Evolutionary conservation across 2,113 vertebrate genomes (phyloP).

Genomic region (Myotis davidii): DNA sequence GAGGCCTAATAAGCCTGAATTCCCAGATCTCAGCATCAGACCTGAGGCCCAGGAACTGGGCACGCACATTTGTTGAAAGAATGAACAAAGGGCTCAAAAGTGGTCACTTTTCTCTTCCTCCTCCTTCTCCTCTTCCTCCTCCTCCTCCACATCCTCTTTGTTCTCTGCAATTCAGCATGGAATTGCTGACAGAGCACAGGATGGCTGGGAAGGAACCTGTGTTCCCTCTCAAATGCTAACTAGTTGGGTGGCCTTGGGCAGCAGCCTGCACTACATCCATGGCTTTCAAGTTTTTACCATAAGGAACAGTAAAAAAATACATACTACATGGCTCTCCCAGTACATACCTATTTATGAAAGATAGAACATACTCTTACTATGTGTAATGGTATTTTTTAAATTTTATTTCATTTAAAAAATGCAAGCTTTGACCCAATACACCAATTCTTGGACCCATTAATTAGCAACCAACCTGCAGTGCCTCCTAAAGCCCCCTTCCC

Average conservation of each 20-base stretch:
- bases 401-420: neutral
- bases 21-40: neutral
- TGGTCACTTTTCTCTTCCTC: neutral
- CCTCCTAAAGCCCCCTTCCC: neutral
- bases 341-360: neutral
- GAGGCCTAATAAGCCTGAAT: neutral
- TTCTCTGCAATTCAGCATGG: neutral
- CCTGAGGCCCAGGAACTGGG: neutral
- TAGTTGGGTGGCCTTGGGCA: neutral
- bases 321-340: neutral
- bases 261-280: neutral
- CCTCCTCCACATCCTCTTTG: neutral
- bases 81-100: neutral
- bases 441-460: neutral
- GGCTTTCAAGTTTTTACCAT: neutral
- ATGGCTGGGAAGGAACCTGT: neutral
- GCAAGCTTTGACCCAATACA: neutral
- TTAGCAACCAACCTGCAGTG: neutral
- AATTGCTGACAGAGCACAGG: neutral
- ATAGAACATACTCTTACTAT: neutral
- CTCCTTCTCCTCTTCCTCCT: neutral
- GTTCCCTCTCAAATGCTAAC: neutral
- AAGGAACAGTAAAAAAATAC: neutral
- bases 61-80: neutral
- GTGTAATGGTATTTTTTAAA: neutral